These are phyloP conservation scores for Oopsacas minuta DNA, from an alignment of 37 sponge, comb jelly and placozoan genomes.

Conservation along the genomic window DNA sequence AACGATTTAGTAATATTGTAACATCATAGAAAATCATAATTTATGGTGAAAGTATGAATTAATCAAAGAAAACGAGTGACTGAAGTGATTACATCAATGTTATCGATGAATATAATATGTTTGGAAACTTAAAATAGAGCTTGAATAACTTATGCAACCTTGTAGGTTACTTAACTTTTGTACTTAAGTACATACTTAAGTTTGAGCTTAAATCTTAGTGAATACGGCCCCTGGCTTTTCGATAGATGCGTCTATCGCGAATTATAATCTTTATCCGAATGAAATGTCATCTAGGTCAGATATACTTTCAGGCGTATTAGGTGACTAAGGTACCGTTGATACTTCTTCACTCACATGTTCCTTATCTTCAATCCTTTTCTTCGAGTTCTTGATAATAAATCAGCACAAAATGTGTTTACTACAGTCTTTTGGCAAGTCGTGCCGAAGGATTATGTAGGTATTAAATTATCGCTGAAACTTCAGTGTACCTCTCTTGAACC, in stretches of 20 bases:
- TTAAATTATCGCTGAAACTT: background rate
- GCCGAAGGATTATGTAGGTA: constrained; percentile 1
- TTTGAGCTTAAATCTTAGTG: no score
- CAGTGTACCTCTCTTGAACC: background rate
- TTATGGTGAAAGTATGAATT: no score
- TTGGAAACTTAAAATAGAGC: no score
- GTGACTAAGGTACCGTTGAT: background rate
- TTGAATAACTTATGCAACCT: no score
- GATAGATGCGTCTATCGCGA: background rate
- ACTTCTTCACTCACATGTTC: background rate
- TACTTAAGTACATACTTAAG: no score
- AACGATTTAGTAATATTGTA: no score
- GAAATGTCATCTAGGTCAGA: background rate
- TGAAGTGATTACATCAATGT: no score
- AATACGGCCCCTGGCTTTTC: background rate
- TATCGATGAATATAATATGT: no score
- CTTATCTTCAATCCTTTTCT: background rate
- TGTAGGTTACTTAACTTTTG: no score
- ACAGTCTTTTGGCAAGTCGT: background rate
- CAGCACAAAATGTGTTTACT: constrained; percentile 12
- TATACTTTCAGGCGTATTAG: background rate
- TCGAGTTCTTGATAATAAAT: background rate
- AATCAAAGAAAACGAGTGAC: no score
- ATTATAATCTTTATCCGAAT: background rate
- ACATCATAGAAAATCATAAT: no score